Base-by-base conservation (phyloP, 2,888 invertebrate genomes). In the Aphodius sticticus region DNA sequence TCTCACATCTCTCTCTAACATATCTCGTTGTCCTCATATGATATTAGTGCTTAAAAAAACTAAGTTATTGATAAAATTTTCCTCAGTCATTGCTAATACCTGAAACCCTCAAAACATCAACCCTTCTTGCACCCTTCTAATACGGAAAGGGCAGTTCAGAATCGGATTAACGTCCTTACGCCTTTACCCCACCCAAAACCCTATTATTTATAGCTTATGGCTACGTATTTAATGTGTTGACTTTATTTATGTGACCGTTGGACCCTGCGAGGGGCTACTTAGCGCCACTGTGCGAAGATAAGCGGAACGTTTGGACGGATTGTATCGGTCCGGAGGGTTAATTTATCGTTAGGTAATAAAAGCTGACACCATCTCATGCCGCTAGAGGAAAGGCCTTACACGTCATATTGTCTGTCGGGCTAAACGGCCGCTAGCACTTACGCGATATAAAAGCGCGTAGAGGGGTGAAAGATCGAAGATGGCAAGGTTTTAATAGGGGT, bases 231-330 rank as follows among this genome's bases (percentile, higher is more conserved):
- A 79, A 79, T 69, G 77, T 69, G 72, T 71, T 69, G 77, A 77
- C 76, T 79, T 76, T 79, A 79, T 79, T 79, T 79, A 79, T 79
- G 79, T 15, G 79, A 35, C 76, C 69, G 69, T 77, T 79, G 72
- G 79, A 74, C 37, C 74, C 74, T 35, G n/a, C 36, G 14, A 35
- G 36, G 36, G 36, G 35, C 36, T 37, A 37, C 74, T 74, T 74
- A 53, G 74, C 74, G 35, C 74, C 74, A 53, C 36, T n/a, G 14
- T 36, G 36, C 74, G 74, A 35, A 74, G 74, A 74, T 74, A 74
- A 74, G 74, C 36, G 36, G 74, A 26, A 35, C 37, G n/a, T n/a
- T 15, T 35, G 26, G 16, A 35, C 74, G 74, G 74, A 74, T 74
- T 74, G 74, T 74, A 74, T 74, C 74, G 74, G 53, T 53, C 36